Conservation (phyloP, 2,113 vertebrate species). For the Bettongia penicillata region DNA sequence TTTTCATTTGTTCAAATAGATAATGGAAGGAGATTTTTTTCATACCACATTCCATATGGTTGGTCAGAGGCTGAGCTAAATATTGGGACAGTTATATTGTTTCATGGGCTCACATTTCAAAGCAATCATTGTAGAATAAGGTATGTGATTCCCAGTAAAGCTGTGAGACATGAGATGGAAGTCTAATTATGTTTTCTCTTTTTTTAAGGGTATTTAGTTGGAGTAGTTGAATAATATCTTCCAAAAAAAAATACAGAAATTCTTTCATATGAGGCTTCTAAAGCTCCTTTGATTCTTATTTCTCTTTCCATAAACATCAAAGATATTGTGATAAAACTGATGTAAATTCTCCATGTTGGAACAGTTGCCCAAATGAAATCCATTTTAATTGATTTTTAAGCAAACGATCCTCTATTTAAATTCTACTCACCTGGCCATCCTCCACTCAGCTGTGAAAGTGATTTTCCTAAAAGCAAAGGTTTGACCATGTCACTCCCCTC, state of each 20-base stretch:
- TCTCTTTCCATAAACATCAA: slow-evolving; percentile 36
- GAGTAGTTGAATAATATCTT: slow-evolving; percentile 31
- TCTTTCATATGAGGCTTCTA: slow-evolving; percentile 43
- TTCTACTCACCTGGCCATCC: background rate
- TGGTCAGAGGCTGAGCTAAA: background rate
- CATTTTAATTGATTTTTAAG: background rate
- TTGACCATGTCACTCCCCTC: background rate
- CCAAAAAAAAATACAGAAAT: slow-evolving; percentile 6
- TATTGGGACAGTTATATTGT: background rate
- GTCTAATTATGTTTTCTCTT: slow-evolving; percentile 25
- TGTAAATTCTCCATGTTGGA: slow-evolving; percentile 9
- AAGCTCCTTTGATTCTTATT: slow-evolving; percentile 60
- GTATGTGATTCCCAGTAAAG: background rate
- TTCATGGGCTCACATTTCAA: slow-evolving; percentile 14
- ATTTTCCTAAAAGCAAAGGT: background rate
- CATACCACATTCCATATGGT: background rate
- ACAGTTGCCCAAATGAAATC: slow-evolving; percentile 24
- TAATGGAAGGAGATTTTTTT: slow-evolving; percentile 13
- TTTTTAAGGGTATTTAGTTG: slow-evolving; percentile 23
- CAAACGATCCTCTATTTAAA: background rate
- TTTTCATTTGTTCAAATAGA: slow-evolving; percentile 33
- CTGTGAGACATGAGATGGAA: slow-evolving; percentile 30
- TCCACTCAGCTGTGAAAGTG: background rate
- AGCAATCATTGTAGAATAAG: slow-evolving; percentile 33
- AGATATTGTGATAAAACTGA: background rate